Evolutionary conservation across 1,140 invertebrate species (phyloP), one percentile per base, ranked within the genome.

Genomic region (Drosophila kanapiae): DNA sequence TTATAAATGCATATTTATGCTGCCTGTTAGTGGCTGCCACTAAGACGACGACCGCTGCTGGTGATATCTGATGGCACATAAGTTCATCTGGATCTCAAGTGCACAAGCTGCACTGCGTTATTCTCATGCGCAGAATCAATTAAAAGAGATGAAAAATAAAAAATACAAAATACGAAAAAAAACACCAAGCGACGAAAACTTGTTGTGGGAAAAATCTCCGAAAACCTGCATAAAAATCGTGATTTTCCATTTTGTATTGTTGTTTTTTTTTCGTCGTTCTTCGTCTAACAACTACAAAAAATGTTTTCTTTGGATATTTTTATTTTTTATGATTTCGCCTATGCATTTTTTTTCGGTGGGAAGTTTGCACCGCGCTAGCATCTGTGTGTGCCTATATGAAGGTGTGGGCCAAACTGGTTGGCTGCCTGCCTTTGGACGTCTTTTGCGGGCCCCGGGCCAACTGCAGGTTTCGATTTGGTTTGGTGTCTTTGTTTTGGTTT

Each of bases 11-110:
- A 76, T 76, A 76, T 76, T 76, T 76, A 42, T 37, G 47, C 18
- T 53, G 60, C 40, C 67, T 27, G 68, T 56, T 87, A 67, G 64
- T 61, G 38, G 43, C 37, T 63, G 23, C 53, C 4, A 60, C 69
- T 31, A 27, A 6, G n/a, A 18, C 43, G 16, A 31, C 45, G 31
- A 10, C 40, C 11, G 45, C 37, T 63, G 51, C 42, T 62, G 49
- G 38, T 47, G 33, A 70, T 88, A 87, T 87, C 84, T 78, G 77
- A 84, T 59, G 77, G 42, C 54, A 57, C 81, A 79, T 88, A 90
- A 90, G 85, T 88, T 85, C 85, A 88, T 88, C 84, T 88, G 81
- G 81, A 88, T 85, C 81, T 85, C 84, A 90, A 87, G 84, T 87
- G 85, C 83, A 87, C 68, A 67, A 27, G 53, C 65, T 68, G 76